Conservation (phyloP, 2,888 invertebrate species). For the Calameuta filiformis region DNA sequence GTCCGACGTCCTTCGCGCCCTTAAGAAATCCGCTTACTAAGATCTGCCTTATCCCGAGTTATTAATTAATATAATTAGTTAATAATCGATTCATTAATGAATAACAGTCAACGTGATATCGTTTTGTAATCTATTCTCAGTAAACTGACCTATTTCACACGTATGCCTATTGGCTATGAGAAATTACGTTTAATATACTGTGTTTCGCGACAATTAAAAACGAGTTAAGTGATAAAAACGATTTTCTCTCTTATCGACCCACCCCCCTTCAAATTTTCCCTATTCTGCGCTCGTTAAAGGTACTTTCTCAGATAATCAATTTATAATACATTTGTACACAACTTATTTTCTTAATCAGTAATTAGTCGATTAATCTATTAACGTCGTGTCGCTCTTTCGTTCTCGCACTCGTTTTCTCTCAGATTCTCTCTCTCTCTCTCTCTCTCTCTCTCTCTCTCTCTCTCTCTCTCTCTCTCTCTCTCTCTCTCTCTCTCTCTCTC, state of each 20-base stretch:
- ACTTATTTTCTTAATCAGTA: constrained; percentile 59
- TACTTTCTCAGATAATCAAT: constrained; percentile 56
- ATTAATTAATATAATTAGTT: constrained; percentile 49
- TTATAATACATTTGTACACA: constrained; percentile 63
- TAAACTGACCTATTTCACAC: constrained; percentile 33
- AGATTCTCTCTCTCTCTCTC: constrained; percentile 7
- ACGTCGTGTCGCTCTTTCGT: constrained; percentile 19
- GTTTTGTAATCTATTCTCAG: constrained; percentile 24
- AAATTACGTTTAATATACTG: constrained; percentile 45
- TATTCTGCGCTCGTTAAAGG: constrained; percentile 35
- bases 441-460: constrained; percentile 18
- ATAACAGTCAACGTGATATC: constrained; percentile 51
- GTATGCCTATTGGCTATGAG: constrained; percentile 25
- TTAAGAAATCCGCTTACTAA: not conserved
- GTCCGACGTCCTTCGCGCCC: no score
- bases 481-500: constrained; percentile 15
- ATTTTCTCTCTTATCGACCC: constrained; percentile 14
- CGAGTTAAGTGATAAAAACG: constrained; percentile 40
- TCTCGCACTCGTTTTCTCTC: not conserved
- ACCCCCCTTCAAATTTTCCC: no score
- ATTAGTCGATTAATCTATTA: constrained; percentile 51
- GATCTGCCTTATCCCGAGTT: constrained; percentile 47
- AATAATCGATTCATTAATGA: constrained; percentile 43
- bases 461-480: constrained; percentile 13
- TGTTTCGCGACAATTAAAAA: constrained; percentile 41